Evolutionary conservation across 2,113 vertebrate species (phyloP).

Genomic region (Sphyrna mokarran): DNA sequence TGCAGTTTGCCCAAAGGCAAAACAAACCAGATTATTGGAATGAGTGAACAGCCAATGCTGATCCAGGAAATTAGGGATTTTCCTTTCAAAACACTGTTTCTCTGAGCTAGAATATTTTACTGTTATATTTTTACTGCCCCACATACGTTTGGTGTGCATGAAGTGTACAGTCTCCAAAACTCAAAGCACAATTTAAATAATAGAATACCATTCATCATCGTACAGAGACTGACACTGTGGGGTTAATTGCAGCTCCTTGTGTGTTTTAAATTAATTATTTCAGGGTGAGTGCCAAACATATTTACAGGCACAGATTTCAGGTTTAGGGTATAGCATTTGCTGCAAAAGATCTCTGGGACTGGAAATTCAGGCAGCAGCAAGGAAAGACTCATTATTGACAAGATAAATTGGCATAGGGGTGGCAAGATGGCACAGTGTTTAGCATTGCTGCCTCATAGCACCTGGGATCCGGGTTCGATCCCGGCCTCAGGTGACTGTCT

Average conservation of each 20-base stretch:
- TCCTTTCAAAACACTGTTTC: not conserved
- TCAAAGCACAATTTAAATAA: not conserved
- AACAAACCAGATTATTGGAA: not conserved
- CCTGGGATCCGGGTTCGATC: no score
- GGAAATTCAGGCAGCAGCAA: not conserved
- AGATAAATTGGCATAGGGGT: not conserved
- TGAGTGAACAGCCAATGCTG: not conserved
- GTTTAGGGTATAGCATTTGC: not conserved
- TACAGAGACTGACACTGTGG: not conserved
- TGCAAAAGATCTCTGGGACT: not conserved
- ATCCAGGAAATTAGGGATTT: not conserved
- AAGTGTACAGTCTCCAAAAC: not conserved
- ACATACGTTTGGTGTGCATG: not conserved
- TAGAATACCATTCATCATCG: not conserved
- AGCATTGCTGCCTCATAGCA: no score
- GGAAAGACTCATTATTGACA: not conserved
- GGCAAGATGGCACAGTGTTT: no score
- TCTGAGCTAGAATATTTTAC: no score
- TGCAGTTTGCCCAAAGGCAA: not conserved
- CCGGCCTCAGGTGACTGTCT: no score
- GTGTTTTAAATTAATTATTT: not conserved
- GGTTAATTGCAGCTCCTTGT: not conserved
- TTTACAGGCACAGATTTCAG: not conserved
- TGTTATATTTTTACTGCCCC: not conserved
- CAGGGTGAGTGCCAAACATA: not conserved